Evolutionary conservation across 2,888 invertebrate species (phyloP).

Genomic region (Colletes collaris): DNA sequence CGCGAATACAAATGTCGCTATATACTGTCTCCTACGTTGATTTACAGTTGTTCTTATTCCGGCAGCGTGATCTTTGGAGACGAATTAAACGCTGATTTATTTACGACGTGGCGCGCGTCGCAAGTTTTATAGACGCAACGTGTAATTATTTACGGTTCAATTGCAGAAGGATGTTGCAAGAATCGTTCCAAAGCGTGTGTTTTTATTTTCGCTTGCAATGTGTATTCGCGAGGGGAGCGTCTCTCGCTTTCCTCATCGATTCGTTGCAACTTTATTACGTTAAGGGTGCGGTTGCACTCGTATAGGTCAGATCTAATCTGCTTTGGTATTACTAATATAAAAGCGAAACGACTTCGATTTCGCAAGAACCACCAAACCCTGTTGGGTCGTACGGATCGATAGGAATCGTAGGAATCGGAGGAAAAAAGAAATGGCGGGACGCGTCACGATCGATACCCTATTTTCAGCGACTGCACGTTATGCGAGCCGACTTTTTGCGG

Average conservation of each 20-base stretch:
- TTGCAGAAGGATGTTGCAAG: too few relatives aligned
- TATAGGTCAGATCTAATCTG: conserved; percentile 20
- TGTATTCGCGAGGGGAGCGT: not conserved
- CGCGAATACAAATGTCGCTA: conserved; percentile 10
- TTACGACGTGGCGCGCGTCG: too few relatives aligned
- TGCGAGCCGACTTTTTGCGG: conserved; percentile 30
- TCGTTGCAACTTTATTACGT: conserved; percentile 12
- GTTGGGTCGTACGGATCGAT: not conserved
- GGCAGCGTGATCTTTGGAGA: not conserved
- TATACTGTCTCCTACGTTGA: conserved; percentile 11
- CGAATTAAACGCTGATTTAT: not conserved
- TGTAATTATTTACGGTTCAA: too few relatives aligned
- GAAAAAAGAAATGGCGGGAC: not conserved
- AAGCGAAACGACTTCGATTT: not conserved
- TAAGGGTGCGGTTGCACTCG: conserved; percentile 28
- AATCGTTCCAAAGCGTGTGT: too few relatives aligned
- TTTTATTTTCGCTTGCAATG: too few relatives aligned
- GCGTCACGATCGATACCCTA: conserved; percentile 5
- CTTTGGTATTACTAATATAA: not conserved
- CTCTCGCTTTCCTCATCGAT: conserved; percentile 21
- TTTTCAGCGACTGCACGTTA: conserved; percentile 7
- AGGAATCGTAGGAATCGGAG: not conserved
- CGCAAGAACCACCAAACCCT: not conserved
- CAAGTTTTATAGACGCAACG: not conserved
- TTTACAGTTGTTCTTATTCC: not conserved